phyloP scores from a whole-genome alignment of 2,113 vertebrate genomes.

The Crocuta crocuta region DNA sequence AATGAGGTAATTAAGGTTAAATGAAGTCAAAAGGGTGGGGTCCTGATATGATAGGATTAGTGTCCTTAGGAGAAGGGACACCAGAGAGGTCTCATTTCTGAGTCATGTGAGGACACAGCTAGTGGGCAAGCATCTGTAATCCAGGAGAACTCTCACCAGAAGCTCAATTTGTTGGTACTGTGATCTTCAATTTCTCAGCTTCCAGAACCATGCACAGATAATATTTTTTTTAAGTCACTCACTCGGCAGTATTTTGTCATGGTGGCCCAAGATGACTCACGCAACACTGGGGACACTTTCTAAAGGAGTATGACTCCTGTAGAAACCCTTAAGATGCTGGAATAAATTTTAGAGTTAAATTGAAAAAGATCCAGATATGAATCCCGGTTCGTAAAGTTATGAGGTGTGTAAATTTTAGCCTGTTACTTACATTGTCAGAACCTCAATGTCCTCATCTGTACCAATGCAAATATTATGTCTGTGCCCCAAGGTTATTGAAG shows the following conservation, averaged over 20 bases:
- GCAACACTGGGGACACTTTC: neutral
- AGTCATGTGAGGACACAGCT: neutral
- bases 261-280: neutral
- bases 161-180: neutral
- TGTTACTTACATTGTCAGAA: neutral
- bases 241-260: neutral
- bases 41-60: neutral
- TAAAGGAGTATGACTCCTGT: neutral
- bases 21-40: neutral
- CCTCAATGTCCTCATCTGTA: neutral
- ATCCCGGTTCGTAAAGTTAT: neutral
- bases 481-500: neutral
- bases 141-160: neutral
- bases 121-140: fast-evolving
- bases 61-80: neutral
- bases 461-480: neutral
- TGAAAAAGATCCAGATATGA: neutral
- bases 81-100: neutral
- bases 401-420: neutral
- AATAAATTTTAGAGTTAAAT: neutral
- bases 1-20: neutral
- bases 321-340: neutral
- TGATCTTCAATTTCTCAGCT: neutral
- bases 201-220: neutral
- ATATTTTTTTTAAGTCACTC: neutral